phyloP scores from a whole-genome alignment of 1,140 invertebrate species.

The Thaumatotibia leucotreta region DNA sequence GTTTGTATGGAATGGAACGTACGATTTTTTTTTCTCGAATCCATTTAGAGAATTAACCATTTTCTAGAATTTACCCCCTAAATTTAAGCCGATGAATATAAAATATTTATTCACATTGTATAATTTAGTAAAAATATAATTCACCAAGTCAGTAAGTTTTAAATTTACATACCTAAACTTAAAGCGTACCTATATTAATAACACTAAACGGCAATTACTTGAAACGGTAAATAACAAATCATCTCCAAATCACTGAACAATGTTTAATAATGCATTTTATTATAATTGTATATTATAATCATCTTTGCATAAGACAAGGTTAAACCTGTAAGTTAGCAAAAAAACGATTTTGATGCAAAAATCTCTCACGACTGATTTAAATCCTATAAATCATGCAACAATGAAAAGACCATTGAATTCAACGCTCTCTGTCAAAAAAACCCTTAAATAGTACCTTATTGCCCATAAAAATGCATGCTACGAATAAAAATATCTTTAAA shows the following conservation, averaged over 20 bases:
- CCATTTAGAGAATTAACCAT: too few relatives aligned
- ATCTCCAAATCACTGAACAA: background rate
- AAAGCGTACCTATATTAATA: too few relatives aligned
- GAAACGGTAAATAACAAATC: background rate
- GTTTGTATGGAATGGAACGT: too few relatives aligned
- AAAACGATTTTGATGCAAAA: background rate
- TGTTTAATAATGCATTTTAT: background rate
- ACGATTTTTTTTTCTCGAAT: too few relatives aligned
- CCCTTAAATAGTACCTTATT: background rate
- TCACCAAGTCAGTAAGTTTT: too few relatives aligned
- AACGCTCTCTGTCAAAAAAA: background rate
- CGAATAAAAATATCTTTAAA: background rate
- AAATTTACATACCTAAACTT: too few relatives aligned
- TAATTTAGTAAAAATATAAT: too few relatives aligned
- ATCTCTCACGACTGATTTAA: background rate
- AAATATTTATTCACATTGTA: too few relatives aligned
- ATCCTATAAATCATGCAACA: background rate
- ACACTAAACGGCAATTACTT: too few relatives aligned
- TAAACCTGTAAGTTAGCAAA: background rate
- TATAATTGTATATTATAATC: background rate
- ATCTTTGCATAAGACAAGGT: background rate
- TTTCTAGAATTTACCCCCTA: too few relatives aligned
- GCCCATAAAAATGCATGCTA: slow-evolving; percentile 7
- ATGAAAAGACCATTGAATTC: background rate
- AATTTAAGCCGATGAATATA: too few relatives aligned